Base-by-base conservation (phyloP, 2,113 vertebrate species). In the Corythoichthys intestinalis region DNA sequence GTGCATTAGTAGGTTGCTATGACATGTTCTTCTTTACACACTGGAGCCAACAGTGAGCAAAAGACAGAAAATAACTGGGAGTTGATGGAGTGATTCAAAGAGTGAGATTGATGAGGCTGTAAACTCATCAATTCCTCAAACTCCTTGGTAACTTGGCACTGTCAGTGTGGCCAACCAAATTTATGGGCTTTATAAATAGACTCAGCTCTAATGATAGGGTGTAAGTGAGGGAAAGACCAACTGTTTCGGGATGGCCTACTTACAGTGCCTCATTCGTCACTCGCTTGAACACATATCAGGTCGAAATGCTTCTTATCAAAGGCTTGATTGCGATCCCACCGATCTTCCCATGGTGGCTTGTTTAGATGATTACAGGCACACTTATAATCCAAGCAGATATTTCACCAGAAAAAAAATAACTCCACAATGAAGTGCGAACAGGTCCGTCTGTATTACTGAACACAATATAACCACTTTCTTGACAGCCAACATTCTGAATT, bases 161-260 rank as follows among this genome's bases (percentile, higher is more conserved):
- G 76, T 78, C 73, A 71, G n/a, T 85, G 88, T 66, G 77, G 82
- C 69, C 62, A 78, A 61, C 73, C 75, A 76, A 79, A 81, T 88
- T 88, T 82, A 83, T 86, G 84, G 76, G 71, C 74, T 89, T 89
- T 90, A 90, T 89, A 93, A 92, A 92, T 92, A 91, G 78, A 77
- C 20, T 64, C 74, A 67, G 83, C 83, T 39, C 76, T 92, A 92
- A 93, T 93, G 88, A 90, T 78, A 86, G 90, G 82, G 76, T 87
- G 63, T 49, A 75, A 75, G 80, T 77, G 80, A 86, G 78, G 80
- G 87, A 88, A 86, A 79, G 70, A 69, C 72, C 11, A 58, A 56
- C 74, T 77, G 74, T 85, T 87, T 71, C 59, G 39, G 53, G 64
- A 76, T 80, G 86, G 75, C 85, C 85, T 86, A 75, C 83, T 86